Base-by-base conservation (phyloP, 2,888 invertebrate genomes). In the Zygaena filipendulae region DNA sequence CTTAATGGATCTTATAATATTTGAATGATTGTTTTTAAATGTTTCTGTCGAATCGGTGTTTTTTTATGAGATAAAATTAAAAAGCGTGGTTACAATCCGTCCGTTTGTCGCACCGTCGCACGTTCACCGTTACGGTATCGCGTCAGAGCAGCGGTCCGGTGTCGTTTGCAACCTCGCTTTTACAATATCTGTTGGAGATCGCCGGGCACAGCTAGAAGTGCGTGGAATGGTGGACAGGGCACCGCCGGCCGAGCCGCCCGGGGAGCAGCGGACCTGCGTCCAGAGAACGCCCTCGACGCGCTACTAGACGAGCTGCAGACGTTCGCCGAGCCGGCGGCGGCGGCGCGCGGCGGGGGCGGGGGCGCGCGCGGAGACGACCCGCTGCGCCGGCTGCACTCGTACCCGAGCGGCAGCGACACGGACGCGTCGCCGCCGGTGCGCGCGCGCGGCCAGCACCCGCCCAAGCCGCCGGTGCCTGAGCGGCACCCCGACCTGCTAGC, bases 251-350 rank as follows among this genome's bases (percentile, higher is more conserved):
- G 58, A 45, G 41, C 49, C 43, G 40, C 42, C 42, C 43, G 43
- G 35, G 45, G 63, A 60, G 52, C 42, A 36, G 42, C 59, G 44
- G 72, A 71, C 36, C 36, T 62, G 79, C 87, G 89, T 81, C 84
- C 92, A 84, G 93, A 94, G 88, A 95, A 94, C 90, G 92, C 94
- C 87, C 92, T 95, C 90, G 95, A 95, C 88, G 92, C 92, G 87
- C 77, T 95, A 89, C 81, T 95, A 91, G 93, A 93, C 70, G 94
- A 95, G 71, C 84, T 94, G 42, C 92, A 94, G 72, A 93, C 93
- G 16, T 93, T 93, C 69, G 88, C 92, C 30, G 87, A 89, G 61
- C 92, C 92, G 27, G 41, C 55, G 32, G 37, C 89, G n/a, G 52
- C 52, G 42, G 52, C 55, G 27, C 47, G 50, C 34, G 49, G 35